phyloP scores from a whole-genome alignment of 37 sponge, comb jelly and placozoan genomes.

The Beroe ovata region DNA sequence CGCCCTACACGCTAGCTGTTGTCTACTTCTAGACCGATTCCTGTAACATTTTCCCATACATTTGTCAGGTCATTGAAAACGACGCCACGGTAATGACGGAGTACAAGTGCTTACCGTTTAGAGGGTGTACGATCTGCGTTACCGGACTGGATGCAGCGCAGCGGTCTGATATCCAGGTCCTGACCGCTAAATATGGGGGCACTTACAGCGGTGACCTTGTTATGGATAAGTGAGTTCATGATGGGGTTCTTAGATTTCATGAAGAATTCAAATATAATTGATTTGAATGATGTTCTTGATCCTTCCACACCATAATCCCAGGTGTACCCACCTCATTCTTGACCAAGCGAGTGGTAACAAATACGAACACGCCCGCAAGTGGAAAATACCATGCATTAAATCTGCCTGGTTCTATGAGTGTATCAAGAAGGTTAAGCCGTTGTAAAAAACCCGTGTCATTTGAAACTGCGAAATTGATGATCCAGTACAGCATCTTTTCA shows the following conservation, averaged over 20 bases:
- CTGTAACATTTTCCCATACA: too few species aligned
- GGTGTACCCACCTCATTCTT: slow-evolving; percentile 17
- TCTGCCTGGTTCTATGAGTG: slow-evolving; percentile 59
- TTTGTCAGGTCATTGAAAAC: slow-evolving; percentile 41
- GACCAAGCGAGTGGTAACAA: background rate
- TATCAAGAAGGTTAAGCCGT: slow-evolving; percentile 52
- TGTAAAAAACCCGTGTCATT: too few species aligned
- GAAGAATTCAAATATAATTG: too few species aligned
- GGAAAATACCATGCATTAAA: slow-evolving; percentile 24
- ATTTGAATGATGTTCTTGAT: too few species aligned
- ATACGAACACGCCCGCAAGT: slow-evolving; percentile 20
- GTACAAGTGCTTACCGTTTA: slow-evolving; percentile 76
- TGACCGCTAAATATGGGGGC: slow-evolving; percentile 76
- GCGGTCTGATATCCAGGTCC: slow-evolving; percentile 71
- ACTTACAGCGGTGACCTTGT: slow-evolving; percentile 82
- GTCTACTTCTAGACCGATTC: too few species aligned
- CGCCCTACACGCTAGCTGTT: too few species aligned
- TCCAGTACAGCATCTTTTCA: too few species aligned
- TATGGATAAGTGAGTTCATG: slow-evolving; percentile 75
- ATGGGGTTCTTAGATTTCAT: too few species aligned
- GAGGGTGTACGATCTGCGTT: slow-evolving; percentile 79
- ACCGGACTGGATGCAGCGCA: slow-evolving; percentile 79
- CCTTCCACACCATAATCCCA: background rate
- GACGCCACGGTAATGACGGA: background rate
- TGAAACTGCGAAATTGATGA: too few species aligned